Evolutionary conservation across 1,140 invertebrate species (phyloP), one percentile per base, ranked within the genome.

Genomic region (Philaenus spumarius): DNA sequence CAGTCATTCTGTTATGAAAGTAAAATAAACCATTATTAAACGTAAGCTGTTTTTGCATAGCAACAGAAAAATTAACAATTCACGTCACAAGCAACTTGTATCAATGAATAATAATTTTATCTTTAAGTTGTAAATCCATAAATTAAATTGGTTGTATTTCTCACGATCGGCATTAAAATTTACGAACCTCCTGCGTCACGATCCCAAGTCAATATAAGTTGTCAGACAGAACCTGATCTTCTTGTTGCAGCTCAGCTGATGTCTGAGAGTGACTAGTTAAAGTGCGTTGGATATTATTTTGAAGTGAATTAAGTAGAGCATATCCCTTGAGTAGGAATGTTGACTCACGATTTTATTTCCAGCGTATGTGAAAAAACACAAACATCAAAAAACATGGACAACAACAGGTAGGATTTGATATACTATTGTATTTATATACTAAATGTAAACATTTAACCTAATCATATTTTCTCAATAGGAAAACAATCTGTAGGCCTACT

Each of bases 241-340:
- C 42, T 40, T 24, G 52, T 55, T 42, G 45, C 52, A 39, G 54
- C 60, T 61, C 55, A 51, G 55, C 53, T 56, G 60, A 39, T 35
- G 47, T 57, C 48, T 40, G 48, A 54, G 42, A 55, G 40, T 55
- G 45, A 57, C 39, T 43, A 42, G 45, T 23, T 34, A 17, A 22
- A 30, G 24, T 35, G 34, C n/a, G 17, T 37, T 37, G 40, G 35
- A 30, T 57, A 12, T 30, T 37, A 42, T 26, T 54, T 22, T 56
- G 19, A 24, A 35, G 50, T 52, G 37, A 42, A 39, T 55, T 46
- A 57, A 52, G 60, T 61, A 61, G 60, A 61, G 55, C 60, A 61
- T 53, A 50, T 35, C 50, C 37, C 19, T 61, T 61, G 43, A 39
- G 40, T 54, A 57, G 60, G 60, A 52, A 61, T 61, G 60, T 61